phyloP scores from a whole-genome alignment of 2,797 vertebrate species.

The Tolypeutes matacus region DNA sequence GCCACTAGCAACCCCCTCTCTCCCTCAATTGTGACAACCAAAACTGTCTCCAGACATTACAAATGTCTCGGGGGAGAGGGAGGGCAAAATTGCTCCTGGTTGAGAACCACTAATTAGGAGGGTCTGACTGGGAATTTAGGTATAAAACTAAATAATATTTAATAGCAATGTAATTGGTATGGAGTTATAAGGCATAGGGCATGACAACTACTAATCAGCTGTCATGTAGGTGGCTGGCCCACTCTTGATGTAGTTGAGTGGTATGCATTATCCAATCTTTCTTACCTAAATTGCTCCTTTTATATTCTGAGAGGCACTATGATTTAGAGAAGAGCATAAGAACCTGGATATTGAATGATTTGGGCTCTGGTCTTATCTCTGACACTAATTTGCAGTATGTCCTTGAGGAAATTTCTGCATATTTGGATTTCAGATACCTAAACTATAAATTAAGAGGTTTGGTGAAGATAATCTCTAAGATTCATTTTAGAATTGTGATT shows the following conservation, averaged over 20 bases:
- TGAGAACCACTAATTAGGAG: background rate
- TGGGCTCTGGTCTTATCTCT: background rate
- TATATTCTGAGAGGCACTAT: background rate
- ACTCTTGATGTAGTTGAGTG: background rate
- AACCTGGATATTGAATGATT: background rate
- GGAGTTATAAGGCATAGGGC: background rate
- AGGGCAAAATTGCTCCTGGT: background rate
- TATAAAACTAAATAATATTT: background rate
- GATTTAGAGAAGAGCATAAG: background rate
- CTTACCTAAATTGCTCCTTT: background rate
- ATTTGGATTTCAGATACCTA: background rate
- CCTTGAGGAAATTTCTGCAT: background rate
- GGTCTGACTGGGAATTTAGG: background rate
- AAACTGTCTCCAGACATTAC: slow-evolving; percentile 5
- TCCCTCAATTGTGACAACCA: background rate
- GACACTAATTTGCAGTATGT: background rate
- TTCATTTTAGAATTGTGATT: background rate
- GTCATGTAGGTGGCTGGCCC: background rate
- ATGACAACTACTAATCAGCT: background rate
- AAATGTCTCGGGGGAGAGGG: background rate
- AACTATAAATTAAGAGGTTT: background rate
- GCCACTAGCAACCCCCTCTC: background rate
- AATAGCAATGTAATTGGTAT: background rate
- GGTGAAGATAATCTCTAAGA: background rate
- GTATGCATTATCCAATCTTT: background rate